phyloP scores from a whole-genome alignment of 2,888 invertebrate genomes.

The Pristionchus exspectatus region DNA sequence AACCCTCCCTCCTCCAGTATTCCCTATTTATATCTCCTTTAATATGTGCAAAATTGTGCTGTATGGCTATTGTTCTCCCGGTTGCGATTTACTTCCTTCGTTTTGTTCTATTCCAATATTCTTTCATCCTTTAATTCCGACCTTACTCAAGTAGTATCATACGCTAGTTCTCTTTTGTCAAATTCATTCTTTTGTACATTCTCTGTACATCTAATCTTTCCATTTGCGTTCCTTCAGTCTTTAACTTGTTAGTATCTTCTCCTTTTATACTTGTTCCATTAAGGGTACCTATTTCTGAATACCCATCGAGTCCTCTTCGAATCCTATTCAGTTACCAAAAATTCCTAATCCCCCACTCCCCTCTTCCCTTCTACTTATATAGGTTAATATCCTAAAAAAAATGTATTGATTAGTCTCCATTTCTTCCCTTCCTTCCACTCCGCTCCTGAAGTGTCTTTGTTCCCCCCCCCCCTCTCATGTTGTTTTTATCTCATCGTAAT shows the following conservation, averaged over 20 bases:
- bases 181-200: neutral
- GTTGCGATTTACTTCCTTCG: neutral
- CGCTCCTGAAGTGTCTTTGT: neutral
- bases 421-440: neutral
- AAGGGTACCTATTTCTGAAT: neutral
- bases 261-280: neutral
- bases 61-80: neutral
- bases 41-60: neutral
- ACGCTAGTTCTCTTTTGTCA: neutral
- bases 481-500: neutral
- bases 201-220: neutral
- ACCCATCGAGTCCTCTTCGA: neutral
- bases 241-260: neutral
- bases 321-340: neutral
- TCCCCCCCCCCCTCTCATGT: neutral
- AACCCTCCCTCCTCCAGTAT: too few species aligned
- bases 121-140: neutral
- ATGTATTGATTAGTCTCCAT: neutral
- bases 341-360: neutral
- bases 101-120: neutral
- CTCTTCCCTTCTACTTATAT: neutral
- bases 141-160: neutral
- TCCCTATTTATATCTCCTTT: neutral
- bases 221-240: too few species aligned
- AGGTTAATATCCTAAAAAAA: neutral